phyloP scores from a whole-genome alignment of 2,797 vertebrate species.

The Ceyx erithaca region DNA sequence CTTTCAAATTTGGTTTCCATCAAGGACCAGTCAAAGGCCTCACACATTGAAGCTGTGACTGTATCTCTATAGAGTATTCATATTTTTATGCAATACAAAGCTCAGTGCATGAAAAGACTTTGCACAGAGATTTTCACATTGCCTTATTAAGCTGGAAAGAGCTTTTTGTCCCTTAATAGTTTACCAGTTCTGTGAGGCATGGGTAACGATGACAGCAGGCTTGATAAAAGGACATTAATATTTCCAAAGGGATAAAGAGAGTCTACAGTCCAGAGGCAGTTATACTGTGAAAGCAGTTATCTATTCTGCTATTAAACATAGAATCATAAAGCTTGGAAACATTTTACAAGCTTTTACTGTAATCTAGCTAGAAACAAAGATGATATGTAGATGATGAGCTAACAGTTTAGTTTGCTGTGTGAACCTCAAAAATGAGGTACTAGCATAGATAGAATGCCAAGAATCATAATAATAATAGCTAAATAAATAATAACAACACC shows the following conservation, averaged over 20 bases:
- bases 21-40: neutral
- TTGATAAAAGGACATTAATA: slow-evolving; percentile 11
- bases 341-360: slow-evolving; percentile 1
- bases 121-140: neutral
- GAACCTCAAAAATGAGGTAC: neutral
- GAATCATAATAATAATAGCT: neutral
- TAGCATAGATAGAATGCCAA: neutral
- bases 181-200: neutral
- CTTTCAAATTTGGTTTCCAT: neutral
- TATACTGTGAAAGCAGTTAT: neutral
- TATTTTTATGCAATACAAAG: neutral
- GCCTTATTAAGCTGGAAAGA: neutral
- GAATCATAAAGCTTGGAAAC: no score
- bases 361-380: neutral
- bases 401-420: neutral
- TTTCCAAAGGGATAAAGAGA: neutral
- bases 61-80: neutral
- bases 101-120: neutral
- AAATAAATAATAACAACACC: neutral
- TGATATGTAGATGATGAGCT: neutral
- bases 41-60: neutral
- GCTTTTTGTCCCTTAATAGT: slow-evolving; percentile 15
- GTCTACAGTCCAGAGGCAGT: neutral
- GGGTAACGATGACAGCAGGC: neutral
- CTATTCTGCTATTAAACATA: neutral